phyloP scores from a whole-genome alignment of 2,888 invertebrate species.

The Corbicula japonica region DNA sequence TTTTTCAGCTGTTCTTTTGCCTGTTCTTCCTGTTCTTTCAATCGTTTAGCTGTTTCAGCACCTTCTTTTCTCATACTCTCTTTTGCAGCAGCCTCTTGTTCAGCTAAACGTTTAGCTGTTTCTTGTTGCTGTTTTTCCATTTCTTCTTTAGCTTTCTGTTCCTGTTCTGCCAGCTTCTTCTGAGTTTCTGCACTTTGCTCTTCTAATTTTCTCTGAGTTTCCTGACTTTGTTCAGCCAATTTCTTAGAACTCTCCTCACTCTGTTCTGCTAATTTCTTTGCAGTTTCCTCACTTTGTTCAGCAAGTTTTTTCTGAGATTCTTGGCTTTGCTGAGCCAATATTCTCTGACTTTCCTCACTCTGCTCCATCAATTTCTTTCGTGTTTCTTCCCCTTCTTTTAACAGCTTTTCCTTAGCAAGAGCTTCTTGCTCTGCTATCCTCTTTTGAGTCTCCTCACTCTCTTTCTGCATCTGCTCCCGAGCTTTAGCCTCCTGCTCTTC shows the following conservation, averaged over 20 bases:
- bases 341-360: constrained; percentile 37
- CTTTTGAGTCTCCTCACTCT: constrained; percentile 49
- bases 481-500: constrained; percentile 49
- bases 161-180: constrained; percentile 53
- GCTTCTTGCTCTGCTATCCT: constrained; percentile 56
- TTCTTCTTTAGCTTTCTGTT: constrained; percentile 51
- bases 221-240: constrained; percentile 55
- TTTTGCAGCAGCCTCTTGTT: constrained; percentile 54
- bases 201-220: constrained; percentile 42
- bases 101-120: constrained; percentile 56
- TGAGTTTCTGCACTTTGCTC: constrained; percentile 43
- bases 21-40: constrained; percentile 55
- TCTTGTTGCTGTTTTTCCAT: constrained; percentile 53
- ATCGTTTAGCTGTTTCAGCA: constrained; percentile 54
- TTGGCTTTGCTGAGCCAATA: constrained; percentile 25
- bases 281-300: constrained; percentile 47
- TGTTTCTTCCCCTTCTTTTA: constrained; percentile 52
- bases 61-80: constrained; percentile 61
- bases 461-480: constrained; percentile 52
- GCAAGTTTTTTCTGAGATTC: constrained; percentile 34
- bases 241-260: constrained; percentile 42
- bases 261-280: constrained; percentile 23
- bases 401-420: constrained; percentile 43
- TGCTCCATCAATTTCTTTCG: constrained; percentile 35
- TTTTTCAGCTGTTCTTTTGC: constrained; percentile 55